These are phyloP conservation scores for Bufo bufo DNA, from an alignment of 2,113 vertebrate species.

Conservation along the genomic window DNA sequence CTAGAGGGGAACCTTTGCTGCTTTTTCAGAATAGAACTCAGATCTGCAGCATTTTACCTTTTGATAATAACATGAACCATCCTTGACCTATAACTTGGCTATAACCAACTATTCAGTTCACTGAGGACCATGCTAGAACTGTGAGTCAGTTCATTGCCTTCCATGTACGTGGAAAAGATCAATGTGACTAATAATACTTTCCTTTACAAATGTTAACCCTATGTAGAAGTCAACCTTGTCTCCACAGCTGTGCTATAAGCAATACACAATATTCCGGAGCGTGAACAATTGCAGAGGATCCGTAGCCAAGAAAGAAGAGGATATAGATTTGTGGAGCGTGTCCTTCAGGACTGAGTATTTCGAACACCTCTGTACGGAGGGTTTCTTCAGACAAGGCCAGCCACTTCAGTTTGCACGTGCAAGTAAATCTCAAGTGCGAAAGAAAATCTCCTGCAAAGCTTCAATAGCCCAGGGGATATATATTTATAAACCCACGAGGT, in stretches of 20 bases:
- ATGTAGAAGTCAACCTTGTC: not conserved
- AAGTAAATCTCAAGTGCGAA: not conserved
- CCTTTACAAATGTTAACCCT: not conserved
- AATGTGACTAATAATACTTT: not conserved
- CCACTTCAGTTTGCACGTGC: not conserved
- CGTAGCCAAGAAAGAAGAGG: not conserved
- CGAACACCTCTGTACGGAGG: not conserved
- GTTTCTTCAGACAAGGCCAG: not conserved
- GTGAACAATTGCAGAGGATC: not conserved
- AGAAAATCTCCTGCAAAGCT: not conserved
- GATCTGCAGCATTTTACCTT: not conserved
- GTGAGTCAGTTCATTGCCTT: not conserved
- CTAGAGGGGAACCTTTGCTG: no score
- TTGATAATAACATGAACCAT: not conserved
- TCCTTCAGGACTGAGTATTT: not conserved
- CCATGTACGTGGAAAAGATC: no score
- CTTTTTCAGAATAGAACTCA: not conserved
- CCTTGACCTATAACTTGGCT: not conserved
- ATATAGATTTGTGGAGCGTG: not conserved
- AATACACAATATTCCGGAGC: not conserved
- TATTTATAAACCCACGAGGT: not conserved
- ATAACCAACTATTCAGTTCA: not conserved
- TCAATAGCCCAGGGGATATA: not conserved
- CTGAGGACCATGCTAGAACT: not conserved
- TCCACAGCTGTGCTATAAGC: not conserved